Conservation (phyloP, 1,140 invertebrate species). For the Cataglyphis hispanica region DNA sequence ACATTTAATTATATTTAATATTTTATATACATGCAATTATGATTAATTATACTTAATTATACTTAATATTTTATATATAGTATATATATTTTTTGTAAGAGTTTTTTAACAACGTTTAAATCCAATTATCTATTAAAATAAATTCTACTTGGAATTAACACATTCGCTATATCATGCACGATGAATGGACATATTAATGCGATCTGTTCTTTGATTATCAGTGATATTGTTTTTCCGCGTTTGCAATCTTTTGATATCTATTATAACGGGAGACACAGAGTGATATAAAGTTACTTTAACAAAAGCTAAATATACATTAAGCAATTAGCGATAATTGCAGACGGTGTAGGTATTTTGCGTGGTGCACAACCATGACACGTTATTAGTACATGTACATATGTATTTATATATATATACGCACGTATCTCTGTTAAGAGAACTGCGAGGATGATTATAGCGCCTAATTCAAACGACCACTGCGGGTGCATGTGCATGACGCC, state of each 20-base stretch:
- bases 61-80: no score
- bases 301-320: background rate
- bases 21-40: no score
- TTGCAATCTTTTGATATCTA: background rate
- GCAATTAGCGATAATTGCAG: conserved; percentile 3
- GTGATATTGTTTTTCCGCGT: background rate
- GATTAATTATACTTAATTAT: no score
- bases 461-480: conserved; percentile 57
- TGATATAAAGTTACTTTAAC: background rate
- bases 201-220: background rate
- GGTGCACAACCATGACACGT: background rate
- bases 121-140: background rate
- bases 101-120: background rate
- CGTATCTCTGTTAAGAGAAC: conserved; percentile 13
- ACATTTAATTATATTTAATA: no score
- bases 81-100: no score
- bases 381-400: conserved; percentile 8
- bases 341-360: background rate
- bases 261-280: background rate
- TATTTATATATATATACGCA: background rate
- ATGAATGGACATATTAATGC: background rate
- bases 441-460: background rate
- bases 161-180: background rate
- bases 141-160: background rate
- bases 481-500: conserved; percentile 43